A percentile compares a stretch with the other conserved stretches of the same genome.
Evolutionary conservation across 2,113 vertebrate genomes (phyloP).

Genomic region (Amphiprion ocellaris): DNA sequence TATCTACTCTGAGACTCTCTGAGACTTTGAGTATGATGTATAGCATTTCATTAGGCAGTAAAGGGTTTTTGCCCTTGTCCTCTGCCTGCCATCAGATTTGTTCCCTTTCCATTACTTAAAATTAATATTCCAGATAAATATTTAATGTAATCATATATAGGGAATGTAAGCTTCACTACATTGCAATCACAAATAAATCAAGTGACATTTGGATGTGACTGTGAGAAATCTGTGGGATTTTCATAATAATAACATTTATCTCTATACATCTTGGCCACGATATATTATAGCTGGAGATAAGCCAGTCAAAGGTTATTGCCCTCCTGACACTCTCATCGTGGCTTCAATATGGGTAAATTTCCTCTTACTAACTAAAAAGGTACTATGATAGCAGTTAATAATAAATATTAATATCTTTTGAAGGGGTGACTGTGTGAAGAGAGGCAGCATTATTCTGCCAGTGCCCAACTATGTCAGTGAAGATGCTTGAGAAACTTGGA

Average conservation of each 20-base stretch:
- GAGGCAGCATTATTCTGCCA: neutral
- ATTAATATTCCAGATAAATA: slow-evolving; percentile 1
- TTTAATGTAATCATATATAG: neutral
- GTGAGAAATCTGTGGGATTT: slow-evolving; percentile 11
- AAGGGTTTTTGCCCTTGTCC: slow-evolving; percentile 24
- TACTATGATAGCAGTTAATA: slow-evolving; percentile 42
- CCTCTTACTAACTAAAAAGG: slow-evolving; percentile 31
- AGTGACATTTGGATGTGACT: neutral
- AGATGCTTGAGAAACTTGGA: neutral
- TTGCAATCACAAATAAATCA: neutral
- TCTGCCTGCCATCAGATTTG: slow-evolving; percentile 4
- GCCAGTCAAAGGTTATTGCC: slow-evolving; percentile 65
- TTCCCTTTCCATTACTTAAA: neutral
- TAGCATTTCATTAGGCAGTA: slow-evolving; percentile 31
- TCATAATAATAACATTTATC: slow-evolving; percentile 24
- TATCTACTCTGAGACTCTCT: slow-evolving; percentile 9
- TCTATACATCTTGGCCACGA: slow-evolving; percentile 13
- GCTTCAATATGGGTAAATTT: slow-evolving; percentile 57
- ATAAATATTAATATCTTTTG: slow-evolving; percentile 41
- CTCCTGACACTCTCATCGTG: slow-evolving; percentile 48
- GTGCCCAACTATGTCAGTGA: neutral
- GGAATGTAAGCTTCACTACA: neutral
- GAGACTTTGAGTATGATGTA: slow-evolving; percentile 22
- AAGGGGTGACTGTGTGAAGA: slow-evolving; percentile 8
- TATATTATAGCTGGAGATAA: slow-evolving; percentile 51